Percentiles rank a stretch among this genome's conserved stretches.
Evolutionary conservation across 2,113 vertebrate species (phyloP).

Genomic region (Vireo altiloquus): DNA sequence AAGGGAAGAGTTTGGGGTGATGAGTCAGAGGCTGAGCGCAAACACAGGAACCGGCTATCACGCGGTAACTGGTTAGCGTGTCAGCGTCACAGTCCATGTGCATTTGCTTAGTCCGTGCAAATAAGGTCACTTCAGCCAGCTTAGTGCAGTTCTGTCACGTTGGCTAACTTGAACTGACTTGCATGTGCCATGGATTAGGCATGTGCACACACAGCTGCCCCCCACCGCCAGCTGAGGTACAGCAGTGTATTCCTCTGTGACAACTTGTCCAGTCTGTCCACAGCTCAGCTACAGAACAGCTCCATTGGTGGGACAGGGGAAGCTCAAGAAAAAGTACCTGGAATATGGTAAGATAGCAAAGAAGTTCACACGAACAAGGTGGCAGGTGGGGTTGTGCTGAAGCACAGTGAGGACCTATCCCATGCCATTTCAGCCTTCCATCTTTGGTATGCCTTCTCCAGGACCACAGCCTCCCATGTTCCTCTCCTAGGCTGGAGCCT

Average conservation of each 20-base stretch:
- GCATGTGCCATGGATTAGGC: slow-evolving; percentile 38
- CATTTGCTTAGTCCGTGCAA: slow-evolving; percentile 33
- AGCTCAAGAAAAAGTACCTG: not conserved
- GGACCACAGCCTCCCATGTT: not conserved
- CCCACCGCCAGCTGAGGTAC: not conserved
- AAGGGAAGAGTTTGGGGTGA: not conserved
- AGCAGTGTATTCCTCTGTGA: not conserved
- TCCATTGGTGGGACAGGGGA: not conserved
- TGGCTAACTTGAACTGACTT: not conserved
- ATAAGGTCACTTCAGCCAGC: slow-evolving; percentile 39
- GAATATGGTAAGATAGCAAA: not conserved
- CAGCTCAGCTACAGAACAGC: not conserved
- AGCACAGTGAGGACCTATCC: not conserved
- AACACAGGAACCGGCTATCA: not conserved
- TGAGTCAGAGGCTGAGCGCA: slow-evolving; percentile 36
- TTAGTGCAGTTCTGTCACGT: not conserved
- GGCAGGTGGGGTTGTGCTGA: not conserved
- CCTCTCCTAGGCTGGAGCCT: slow-evolving; percentile 21
- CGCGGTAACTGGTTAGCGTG: not conserved
- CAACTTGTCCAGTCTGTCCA: not conserved
- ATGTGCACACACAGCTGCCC: not conserved
- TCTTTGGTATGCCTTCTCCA: not conserved
- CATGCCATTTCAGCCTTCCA: not conserved
- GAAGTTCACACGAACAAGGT: not conserved
- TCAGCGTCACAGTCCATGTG: slow-evolving; percentile 10